Base-by-base conservation (phyloP, 2,888 invertebrate species). In the Colletes collaris region DNA sequence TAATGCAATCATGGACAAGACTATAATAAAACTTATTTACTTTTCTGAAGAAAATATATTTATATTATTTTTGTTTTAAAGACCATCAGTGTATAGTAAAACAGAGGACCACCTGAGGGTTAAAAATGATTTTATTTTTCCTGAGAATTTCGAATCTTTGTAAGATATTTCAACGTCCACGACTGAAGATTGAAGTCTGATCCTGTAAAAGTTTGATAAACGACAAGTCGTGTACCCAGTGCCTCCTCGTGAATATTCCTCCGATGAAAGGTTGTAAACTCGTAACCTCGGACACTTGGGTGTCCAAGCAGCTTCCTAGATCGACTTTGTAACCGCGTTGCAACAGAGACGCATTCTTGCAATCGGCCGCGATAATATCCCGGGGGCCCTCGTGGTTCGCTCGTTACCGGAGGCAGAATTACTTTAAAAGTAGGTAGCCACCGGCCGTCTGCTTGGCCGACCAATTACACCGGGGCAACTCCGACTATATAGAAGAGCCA, bases 401-500 rank as follows among this genome's bases (percentile, higher is more conserved):
- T 89, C 86, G 86, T 90, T 88, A 89, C 88, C 87, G 64, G 78
- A 84, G 89, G 89, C 76, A 77, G 90, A 90, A 89, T 89, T 89
- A 90, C 88, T 91, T 89, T 90, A 90, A 90, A 92, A 90, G 90
- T 90, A 89, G 86, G 85, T 84, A 87, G 85, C 84, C 86, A 85
- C 84, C 88, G 83, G 56, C 79, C 72, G 85, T 74, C 70, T 85
- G 71, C 77, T 52, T 35, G 58, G 72, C 82, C 79, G 85, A 86
- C 91, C 91, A 90, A 91, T 91, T 92, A 90, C 88, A 83, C 74
- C 78, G 80, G 83, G 60, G 85, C 87, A 87, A 83, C 87, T 86
- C 82, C 53, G 64, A 76, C 59, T 78, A 78, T 78, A 78, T 78
- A 78, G 78, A 78, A 78, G 85, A 90, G 89, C 86, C 85, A 87